Evolutionary conservation across 2,113 vertebrate species (phyloP).

Genomic region (Coturnix japonica): DNA sequence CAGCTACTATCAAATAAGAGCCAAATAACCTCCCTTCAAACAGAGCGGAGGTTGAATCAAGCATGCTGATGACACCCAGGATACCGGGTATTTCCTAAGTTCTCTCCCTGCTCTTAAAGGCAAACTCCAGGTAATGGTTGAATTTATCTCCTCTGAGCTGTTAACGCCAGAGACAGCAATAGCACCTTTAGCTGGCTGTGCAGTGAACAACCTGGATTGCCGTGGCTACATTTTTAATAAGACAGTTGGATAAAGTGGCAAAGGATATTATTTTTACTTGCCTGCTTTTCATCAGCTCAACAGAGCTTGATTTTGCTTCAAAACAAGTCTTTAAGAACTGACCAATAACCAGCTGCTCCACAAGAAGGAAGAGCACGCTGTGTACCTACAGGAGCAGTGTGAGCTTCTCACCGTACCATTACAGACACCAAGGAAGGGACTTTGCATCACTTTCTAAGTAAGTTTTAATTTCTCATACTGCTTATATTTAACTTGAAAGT

Average conservation of each 20-base stretch:
- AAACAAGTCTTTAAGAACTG: neutral
- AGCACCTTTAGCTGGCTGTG: neutral
- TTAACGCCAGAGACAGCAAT: neutral
- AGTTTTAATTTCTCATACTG: neutral
- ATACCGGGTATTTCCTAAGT: neutral
- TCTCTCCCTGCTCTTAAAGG: neutral
- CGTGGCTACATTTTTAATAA: too few relatives aligned
- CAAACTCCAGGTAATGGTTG: neutral
- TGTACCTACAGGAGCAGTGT: rapidly evolving
- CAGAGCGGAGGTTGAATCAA: rapidly evolving
- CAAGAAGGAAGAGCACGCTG: rapidly evolving
- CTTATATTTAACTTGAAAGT: neutral
- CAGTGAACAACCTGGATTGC: neutral
- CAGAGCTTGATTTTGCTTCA: neutral
- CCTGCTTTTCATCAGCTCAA: neutral
- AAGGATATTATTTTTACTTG: neutral
- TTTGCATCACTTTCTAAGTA: neutral
- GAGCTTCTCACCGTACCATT: rapidly evolving
- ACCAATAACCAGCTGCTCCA: neutral
- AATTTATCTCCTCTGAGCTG: neutral
- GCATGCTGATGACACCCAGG: neutral
- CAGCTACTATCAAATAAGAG: neutral
- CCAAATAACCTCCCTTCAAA: neutral
- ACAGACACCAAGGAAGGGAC: rapidly evolving
- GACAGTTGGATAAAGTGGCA: neutral